A percentile compares a stretch with the other conserved stretches of the same genome.
These are phyloP conservation scores for Girardinichthys multiradiatus DNA, from an alignment of 2,113 vertebrate genomes.

Conservation along the genomic window DNA sequence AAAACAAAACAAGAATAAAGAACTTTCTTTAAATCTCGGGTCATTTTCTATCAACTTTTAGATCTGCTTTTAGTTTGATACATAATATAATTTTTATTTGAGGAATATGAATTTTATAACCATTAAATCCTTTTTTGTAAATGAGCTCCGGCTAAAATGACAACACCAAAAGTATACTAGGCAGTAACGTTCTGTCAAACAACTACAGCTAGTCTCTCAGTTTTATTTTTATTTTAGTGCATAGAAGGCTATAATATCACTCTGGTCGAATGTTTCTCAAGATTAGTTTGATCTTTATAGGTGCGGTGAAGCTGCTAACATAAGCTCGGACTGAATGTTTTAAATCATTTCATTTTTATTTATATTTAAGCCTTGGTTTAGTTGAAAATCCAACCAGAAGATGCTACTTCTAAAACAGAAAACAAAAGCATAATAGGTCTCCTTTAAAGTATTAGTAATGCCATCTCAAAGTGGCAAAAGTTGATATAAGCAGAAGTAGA, in stretches of 20 bases:
- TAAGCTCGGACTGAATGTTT: neutral
- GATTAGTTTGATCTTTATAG: neutral
- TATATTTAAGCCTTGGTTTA: neutral
- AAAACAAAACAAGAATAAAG: neutral
- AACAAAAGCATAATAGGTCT: conserved; percentile 4
- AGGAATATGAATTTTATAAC: neutral
- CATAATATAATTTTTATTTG: neutral
- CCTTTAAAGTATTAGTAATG: conserved; percentile 65
- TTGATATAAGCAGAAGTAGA: conserved; percentile 65
- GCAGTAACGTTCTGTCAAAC: neutral
- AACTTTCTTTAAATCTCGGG: too few relatives aligned
- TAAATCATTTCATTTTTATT: neutral
- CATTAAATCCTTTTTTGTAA: neutral
- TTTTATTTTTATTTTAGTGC: neutral
- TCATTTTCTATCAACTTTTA: neutral
- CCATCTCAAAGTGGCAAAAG: conserved; percentile 63
- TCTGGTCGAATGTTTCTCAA: neutral
- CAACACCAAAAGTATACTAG: neutral
- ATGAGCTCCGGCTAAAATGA: neutral
- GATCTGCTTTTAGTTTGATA: neutral
- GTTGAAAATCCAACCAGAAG: neutral
- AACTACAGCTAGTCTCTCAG: neutral
- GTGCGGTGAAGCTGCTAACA: neutral
- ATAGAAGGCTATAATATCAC: neutral
- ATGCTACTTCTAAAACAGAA: neutral